Evolutionary conservation across 92 coral and sea anemone genomes (phyloP), one percentile per base, ranked within the genome.

Genomic region (Epizoanthus ramosus): DNA sequence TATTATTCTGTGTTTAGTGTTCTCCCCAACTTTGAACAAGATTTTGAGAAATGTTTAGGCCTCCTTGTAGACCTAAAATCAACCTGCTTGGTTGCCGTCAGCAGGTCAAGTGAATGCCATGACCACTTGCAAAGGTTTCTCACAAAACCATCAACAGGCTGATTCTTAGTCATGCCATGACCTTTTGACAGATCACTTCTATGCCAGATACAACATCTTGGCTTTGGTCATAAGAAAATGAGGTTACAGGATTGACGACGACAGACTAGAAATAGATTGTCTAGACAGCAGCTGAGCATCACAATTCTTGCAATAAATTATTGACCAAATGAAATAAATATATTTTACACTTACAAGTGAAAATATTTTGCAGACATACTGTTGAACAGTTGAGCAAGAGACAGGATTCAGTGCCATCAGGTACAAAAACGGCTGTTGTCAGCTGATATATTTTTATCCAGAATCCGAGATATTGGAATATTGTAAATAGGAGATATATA

Each of bases 381-480:
- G 22, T 57, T 58, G 52, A 1, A 39, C 18, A 57, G 39, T 19
- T 66, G 57, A 33, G 59, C 12, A 57, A 56, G 5, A 35, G 19
- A 31, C 12, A 6, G 17, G 41, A 31, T 45, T 53, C 19, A 45
- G 14, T 41, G 7, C 16, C 82, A 41, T 0, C 57, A 33, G 39
- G 23, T 61, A 21, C 54, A 57, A 6, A 19, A 77, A 23, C 16
- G 15, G 71, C 71, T 60, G 58, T 39, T 69, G 37, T n/a, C 71
- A 77, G 82, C 70, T 21, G 25, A 61, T 77, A 63, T 75, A 77
- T 60, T 77, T 77, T 77, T 77, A 39, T 77, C 70, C 9, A 24
- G 25, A 61, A 61, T 50, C 9, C 25, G 21, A 28, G 41, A 31
- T 57, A 74, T 12, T 10, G 22, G 41, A 41, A 21, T 22, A 77